Evolutionary conservation across 1,140 invertebrate species (phyloP).

Genomic region (Panonychus citri): DNA sequence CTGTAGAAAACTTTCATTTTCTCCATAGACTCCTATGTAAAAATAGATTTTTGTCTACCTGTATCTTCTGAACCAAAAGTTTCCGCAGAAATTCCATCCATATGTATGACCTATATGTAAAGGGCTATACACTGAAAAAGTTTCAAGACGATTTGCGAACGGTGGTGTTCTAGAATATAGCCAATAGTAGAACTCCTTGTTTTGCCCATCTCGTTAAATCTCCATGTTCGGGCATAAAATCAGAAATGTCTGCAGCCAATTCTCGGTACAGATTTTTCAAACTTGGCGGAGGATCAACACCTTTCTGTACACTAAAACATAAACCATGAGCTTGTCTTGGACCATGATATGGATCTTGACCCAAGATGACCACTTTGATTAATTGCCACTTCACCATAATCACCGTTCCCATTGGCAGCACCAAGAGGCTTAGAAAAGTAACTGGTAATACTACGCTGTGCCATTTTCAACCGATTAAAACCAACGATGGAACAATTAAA

Average conservation of each 20-base stretch:
- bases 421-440: background rate
- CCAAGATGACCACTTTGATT: conserved; percentile 32
- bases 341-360: conserved; percentile 44
- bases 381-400: too few relatives aligned
- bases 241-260: conserved; percentile 29
- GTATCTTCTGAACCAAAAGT: too few relatives aligned
- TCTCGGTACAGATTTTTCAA: conserved; percentile 45
- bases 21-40: too few relatives aligned
- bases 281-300: conserved; percentile 35
- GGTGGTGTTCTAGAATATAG: too few relatives aligned
- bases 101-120: too few relatives aligned
- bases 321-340: conserved; percentile 37
- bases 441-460: background rate
- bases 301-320: conserved; percentile 38
- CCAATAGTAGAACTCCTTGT: conserved; percentile 41
- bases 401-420: background rate
- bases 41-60: too few relatives aligned
- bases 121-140: too few relatives aligned
- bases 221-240: conserved; percentile 37
- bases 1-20: too few relatives aligned
- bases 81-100: too few relatives aligned
- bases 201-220: conserved; percentile 36
- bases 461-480: background rate
- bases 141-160: too few relatives aligned
- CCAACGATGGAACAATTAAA: too few relatives aligned